A percentile compares a stretch with the other conserved stretches of the same genome.
Evolutionary conservation across 1,140 invertebrate genomes (phyloP).

Genomic region (Orussus abietinus): DNA sequence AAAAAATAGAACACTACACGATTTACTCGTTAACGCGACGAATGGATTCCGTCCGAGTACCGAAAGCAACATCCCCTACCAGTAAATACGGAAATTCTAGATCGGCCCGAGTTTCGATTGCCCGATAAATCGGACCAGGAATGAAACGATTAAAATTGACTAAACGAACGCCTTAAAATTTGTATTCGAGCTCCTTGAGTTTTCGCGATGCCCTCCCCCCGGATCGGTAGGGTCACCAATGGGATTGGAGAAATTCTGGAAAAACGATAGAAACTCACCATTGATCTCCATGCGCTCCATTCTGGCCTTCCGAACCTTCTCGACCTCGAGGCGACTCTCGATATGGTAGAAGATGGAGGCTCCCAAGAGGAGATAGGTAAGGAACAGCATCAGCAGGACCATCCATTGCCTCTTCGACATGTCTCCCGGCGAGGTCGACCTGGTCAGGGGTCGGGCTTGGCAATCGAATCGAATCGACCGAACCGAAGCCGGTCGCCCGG

Average conservation of each 20-base stretch:
- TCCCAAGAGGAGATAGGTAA: conserved; percentile 71
- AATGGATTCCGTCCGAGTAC: too few relatives aligned
- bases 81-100: not conserved
- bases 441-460: too few relatives aligned
- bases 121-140: not conserved
- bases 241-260: not conserved
- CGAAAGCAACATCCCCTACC: too few relatives aligned
- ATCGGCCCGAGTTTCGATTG: not conserved
- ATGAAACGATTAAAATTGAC: not conserved
- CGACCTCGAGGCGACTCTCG: conserved; percentile 64
- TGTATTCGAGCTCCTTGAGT: not conserved
- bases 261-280: conserved; percentile 56
- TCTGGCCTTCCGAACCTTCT: conserved; percentile 54
- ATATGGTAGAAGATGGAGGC: conserved; percentile 75
- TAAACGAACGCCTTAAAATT: not conserved
- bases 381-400: conserved; percentile 68
- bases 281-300: conserved; percentile 65
- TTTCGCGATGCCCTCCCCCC: not conserved
- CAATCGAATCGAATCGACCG: too few relatives aligned
- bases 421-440: conserved; percentile 24
- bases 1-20: conserved; percentile 8
- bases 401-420: conserved; percentile 81
- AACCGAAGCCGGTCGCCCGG: too few relatives aligned
- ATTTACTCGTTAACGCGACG: too few relatives aligned
- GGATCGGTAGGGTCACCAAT: not conserved